Evolutionary conservation across 2,888 invertebrate genomes (phyloP).

Genomic region (Aelia acuminata): DNA sequence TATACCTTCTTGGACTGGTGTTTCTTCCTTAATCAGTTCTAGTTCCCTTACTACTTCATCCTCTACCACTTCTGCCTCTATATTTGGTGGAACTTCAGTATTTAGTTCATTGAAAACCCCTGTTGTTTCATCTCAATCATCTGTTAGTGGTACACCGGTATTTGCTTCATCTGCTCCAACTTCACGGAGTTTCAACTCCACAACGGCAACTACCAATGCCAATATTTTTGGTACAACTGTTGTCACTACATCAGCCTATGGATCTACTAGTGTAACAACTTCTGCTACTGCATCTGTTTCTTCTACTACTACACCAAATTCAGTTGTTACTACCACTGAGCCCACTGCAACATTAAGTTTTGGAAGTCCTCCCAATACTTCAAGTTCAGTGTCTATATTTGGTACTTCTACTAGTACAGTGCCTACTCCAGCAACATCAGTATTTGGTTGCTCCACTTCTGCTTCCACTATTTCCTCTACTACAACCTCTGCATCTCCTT

Average conservation of each 20-base stretch:
- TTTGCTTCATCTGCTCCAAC: constrained; percentile 35
- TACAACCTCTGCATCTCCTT: background rate
- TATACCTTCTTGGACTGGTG: constrained; percentile 18
- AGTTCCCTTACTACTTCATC: constrained; percentile 8
- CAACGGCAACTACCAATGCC: constrained; percentile 10
- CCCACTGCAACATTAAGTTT: constrained; percentile 65
- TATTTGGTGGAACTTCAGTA: constrained; percentile 50
- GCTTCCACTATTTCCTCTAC: background rate
- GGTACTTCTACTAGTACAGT: background rate
- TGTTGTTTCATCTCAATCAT: constrained; percentile 29
- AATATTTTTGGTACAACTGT: constrained; percentile 4
- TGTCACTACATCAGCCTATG: constrained; percentile 30
- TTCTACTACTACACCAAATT: constrained; percentile 47
- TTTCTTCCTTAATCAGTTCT: constrained; percentile 18
- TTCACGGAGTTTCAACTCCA: constrained; percentile 7
- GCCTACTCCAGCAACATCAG: background rate
- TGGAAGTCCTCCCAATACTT: constrained; percentile 48
- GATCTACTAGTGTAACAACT: constrained; percentile 54
- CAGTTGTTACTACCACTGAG: constrained; percentile 65
- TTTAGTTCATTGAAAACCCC: constrained; percentile 24
- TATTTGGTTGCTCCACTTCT: background rate
- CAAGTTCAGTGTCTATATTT: constrained; percentile 59
- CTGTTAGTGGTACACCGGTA: constrained; percentile 16
- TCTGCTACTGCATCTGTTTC: constrained; percentile 45
- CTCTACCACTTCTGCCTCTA: constrained; percentile 53